A percentile compares a stretch with the other conserved stretches of the same genome.
These are phyloP conservation scores for Schlechtendalia chinensis DNA, from an alignment of 1,140 invertebrate species.

Conservation along the genomic window DNA sequence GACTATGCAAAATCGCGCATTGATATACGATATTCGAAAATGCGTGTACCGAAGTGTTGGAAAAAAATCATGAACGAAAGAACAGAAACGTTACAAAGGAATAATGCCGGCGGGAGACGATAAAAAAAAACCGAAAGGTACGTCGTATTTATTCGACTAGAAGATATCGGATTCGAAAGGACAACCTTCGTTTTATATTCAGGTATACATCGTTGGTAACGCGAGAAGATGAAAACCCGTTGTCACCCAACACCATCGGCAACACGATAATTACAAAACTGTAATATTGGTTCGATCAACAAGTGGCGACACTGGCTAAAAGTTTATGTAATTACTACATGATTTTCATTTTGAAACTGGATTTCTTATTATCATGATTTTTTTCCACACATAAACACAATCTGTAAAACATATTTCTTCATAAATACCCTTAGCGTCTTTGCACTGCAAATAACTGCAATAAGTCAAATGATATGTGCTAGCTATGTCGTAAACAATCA, in stretches of 20 bases:
- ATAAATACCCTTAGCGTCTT: too few species aligned
- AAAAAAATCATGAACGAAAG: constrained; percentile 31
- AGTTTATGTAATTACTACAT: neutral
- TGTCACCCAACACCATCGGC: constrained; percentile 39
- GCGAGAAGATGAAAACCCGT: constrained; percentile 40
- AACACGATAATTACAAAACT: constrained; percentile 35
- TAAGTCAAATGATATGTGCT: too few species aligned
- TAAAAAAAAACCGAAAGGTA: constrained; percentile 28
- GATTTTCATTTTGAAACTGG: too few species aligned
- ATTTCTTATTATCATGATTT: too few species aligned
- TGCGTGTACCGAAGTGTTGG: neutral
- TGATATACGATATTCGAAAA: constrained; percentile 39
- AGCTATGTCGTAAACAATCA: too few species aligned
- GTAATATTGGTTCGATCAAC: constrained; percentile 34
- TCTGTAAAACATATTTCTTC: too few species aligned
- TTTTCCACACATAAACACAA: too few species aligned
- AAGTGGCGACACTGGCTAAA: constrained; percentile 23
- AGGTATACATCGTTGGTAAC: constrained; percentile 11
- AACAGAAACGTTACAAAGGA: constrained; percentile 40
- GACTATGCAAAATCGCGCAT: constrained; percentile 17
- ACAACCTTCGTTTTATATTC: constrained; percentile 31
- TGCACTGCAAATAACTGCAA: too few species aligned
- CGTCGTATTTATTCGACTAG: constrained; percentile 35
- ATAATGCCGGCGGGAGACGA: constrained; percentile 22
- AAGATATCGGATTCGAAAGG: constrained; percentile 40